Evolutionary conservation across 2,113 vertebrate genomes (phyloP).

Genomic region (Marcusenius ussheri): DNA sequence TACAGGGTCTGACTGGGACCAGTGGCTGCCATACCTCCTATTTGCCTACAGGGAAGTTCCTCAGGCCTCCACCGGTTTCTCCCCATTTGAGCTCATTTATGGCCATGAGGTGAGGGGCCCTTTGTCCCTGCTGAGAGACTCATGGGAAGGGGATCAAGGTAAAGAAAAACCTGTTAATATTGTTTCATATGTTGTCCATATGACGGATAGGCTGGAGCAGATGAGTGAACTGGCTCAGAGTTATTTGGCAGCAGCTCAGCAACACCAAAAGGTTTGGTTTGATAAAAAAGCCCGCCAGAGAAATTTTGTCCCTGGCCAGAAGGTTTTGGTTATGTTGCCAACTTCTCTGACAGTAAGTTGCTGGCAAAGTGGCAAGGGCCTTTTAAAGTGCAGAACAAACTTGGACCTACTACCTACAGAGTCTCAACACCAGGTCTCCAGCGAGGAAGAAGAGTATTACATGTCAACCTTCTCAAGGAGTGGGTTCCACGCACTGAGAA

Average conservation of each 20-base stretch:
- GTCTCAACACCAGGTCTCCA: not conserved
- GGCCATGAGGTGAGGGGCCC: not conserved
- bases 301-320: not conserved
- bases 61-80: constrained; percentile 6
- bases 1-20: not conserved
- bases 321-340: not conserved
- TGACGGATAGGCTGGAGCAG: not conserved
- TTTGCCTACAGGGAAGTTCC: constrained; percentile 13
- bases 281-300: not conserved
- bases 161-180: not conserved
- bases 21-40: not conserved
- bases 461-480: not conserved
- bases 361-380: not conserved
- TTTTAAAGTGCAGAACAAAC: not conserved
- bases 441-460: not conserved
- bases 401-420: not conserved
- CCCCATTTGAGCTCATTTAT: not conserved
- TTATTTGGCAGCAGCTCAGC: not conserved
- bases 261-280: not conserved
- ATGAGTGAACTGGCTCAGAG: not conserved
- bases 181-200: not conserved
- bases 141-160: not conserved
- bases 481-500: not conserved
- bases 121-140: not conserved
- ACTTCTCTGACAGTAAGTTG: not conserved